A percentile compares a stretch with the other conserved stretches of the same genome.
Evolutionary conservation across 2,888 invertebrate genomes (phyloP).

Genomic region (Chironomus tentans): DNA sequence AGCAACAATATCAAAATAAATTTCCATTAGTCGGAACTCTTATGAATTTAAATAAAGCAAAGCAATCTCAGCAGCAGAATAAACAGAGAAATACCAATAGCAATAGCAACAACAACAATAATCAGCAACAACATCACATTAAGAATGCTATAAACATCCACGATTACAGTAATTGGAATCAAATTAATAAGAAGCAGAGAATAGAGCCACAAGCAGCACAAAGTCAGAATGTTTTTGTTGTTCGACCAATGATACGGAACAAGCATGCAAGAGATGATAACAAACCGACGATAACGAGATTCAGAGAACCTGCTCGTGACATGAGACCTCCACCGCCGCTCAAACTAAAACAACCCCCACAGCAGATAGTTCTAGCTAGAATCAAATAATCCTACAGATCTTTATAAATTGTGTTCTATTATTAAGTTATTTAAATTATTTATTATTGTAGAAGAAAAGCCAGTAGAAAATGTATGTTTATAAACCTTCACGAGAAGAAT

Average conservation of each 20-base stretch:
- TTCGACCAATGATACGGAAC: not conserved
- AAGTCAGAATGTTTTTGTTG: not conserved
- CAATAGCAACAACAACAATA: not conserved
- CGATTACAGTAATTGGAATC: constrained; percentile 5
- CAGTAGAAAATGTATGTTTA: not conserved
- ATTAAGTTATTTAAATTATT: not conserved
- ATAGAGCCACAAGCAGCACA: not conserved
- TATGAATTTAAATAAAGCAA: not conserved
- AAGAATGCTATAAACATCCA: not conserved
- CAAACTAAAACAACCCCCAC: not conserved
- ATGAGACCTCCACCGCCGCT: constrained; percentile 7
- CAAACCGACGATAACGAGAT: not conserved
- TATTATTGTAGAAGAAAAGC: not conserved
- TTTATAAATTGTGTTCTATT: not conserved
- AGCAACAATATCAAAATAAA: not conserved
- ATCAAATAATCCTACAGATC: not conserved
- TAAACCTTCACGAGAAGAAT: not conserved
- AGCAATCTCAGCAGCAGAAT: not conserved
- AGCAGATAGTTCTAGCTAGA: not conserved
- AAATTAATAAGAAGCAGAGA: constrained; percentile 13
- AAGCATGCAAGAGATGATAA: constrained; percentile 1
- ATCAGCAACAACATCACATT: not conserved
- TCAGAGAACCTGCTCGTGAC: not conserved
- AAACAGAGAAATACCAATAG: not conserved
- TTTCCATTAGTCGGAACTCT: constrained; percentile 11